Evolutionary conservation across 2,113 vertebrate species (phyloP), one percentile per base, ranked within the genome.

Genomic region (Callithrix jacchus): DNA sequence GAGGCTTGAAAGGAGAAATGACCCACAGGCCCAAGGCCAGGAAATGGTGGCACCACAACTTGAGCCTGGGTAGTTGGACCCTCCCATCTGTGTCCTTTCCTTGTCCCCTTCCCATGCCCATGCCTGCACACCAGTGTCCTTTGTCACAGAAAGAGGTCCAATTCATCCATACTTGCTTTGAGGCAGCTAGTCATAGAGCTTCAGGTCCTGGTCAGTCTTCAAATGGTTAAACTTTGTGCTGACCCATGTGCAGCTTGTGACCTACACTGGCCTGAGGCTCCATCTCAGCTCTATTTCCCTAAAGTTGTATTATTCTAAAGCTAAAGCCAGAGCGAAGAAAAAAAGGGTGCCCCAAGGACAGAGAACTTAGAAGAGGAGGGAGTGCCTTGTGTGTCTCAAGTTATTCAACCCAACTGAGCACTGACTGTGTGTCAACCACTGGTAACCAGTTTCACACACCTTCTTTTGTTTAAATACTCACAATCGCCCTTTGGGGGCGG

Each of bases 1-100:
- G 81, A 96, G 49, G 37, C 52, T 85, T 64, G 12, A 94, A 95
- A 42, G 47, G 35, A 93, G 20, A 96, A 54, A 12, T 81, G 49
- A 21, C 1, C 70, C 37, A 79, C 0, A 52, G 81, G 45, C 68
- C 32, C 82, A 87, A 90, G 30, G n/a, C 47, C n/a, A 37, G 47
- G 35, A 76, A 64, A 74, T 74, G 17, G 20, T 80, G 17, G 4
- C n/a, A 21, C 42, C 66, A 70, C 2, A 56, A n/a, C 27, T 85
- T 56, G 12, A 90, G 61, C 35, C 25, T 49, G 18, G 42, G 14
- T 49, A 49, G 35, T 20, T 88, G 9, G 56, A 82, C 20, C 70
- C 54, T 52, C 47, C 25, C 58, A 70, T 80, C 83, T 87, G 37
- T n/a, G 52, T 17, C 23, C 56, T 52, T 37, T 30, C 52, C 27